phyloP scores from a whole-genome alignment of 2,797 vertebrate species.

The Falco naumanni region DNA sequence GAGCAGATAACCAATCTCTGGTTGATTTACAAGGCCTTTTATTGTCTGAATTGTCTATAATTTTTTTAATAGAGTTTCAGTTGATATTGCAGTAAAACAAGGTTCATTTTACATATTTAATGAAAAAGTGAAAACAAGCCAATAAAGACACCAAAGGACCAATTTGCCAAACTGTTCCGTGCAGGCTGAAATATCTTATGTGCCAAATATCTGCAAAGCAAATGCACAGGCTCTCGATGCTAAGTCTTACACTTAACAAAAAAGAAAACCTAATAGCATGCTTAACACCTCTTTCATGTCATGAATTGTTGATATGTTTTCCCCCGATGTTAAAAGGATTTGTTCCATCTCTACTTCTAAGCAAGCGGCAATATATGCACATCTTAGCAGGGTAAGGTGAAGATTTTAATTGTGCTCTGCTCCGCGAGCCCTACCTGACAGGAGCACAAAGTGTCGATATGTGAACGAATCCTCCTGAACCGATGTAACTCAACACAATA shows the following conservation, averaged over 20 bases:
- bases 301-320: not conserved
- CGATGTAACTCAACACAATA: not conserved
- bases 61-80: slow-evolving; percentile 55
- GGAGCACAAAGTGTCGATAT: not conserved
- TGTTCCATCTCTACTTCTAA: not conserved
- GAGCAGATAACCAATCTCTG: slow-evolving; percentile 63
- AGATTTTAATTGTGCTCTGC: slow-evolving; percentile 12
- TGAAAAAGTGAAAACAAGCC: slow-evolving; percentile 61
- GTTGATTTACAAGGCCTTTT: slow-evolving; percentile 66
- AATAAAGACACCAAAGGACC: slow-evolving; percentile 52
- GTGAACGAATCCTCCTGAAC: not conserved
- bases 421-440: not conserved
- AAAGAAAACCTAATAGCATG: not conserved
- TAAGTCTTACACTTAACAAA: not conserved
- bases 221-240: not conserved
- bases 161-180: slow-evolving; percentile 24
- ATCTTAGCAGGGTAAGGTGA: fast-evolving
- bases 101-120: slow-evolving; percentile 64
- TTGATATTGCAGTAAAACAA: slow-evolving; percentile 48
- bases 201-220: slow-evolving; percentile 11
- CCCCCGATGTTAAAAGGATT: not conserved
- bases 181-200: not conserved
- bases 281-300: not conserved
- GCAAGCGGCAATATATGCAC: not conserved
- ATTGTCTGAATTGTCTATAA: slow-evolving; percentile 61